Percentiles rank a stretch among this genome's conserved stretches.
Conservation (phyloP, 2,113 vertebrate species). For the Sinocyclocheilus maitianheensis region DNA sequence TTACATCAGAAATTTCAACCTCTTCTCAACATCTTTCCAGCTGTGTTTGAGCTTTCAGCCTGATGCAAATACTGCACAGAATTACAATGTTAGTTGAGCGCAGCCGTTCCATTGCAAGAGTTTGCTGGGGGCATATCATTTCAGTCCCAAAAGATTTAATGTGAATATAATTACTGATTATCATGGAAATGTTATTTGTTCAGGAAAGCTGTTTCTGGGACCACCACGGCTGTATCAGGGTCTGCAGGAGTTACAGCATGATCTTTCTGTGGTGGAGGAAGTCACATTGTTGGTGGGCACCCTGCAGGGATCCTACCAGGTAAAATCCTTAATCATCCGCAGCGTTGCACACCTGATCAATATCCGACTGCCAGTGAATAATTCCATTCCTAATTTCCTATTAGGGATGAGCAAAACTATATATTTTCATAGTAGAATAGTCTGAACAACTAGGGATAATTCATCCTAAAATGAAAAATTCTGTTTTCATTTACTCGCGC, state of each 20-base stretch:
- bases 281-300: constrained; percentile 84
- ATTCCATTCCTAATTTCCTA: not conserved
- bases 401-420: not conserved
- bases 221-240: constrained; percentile 86
- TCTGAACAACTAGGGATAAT: not conserved
- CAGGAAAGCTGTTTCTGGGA: constrained; percentile 84
- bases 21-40: not conserved
- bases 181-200: constrained; percentile 33
- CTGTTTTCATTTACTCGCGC: not conserved
- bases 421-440: too few relatives aligned
- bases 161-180: constrained; percentile 24
- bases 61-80: constrained; percentile 20
- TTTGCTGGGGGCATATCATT: not conserved
- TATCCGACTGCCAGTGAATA: not conserved
- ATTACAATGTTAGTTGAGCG: constrained; percentile 29
- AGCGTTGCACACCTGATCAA: not conserved
- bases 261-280: constrained; percentile 83
- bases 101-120: not conserved
- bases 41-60: not conserved
- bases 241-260: constrained; percentile 85
- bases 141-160: constrained; percentile 7
- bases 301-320: constrained; percentile 85
- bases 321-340: constrained; percentile 48
- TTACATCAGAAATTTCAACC: not conserved
- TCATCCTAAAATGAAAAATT: too few relatives aligned